A percentile compares a stretch with the other conserved stretches of the same genome.
Evolutionary conservation across 2,888 invertebrate species (phyloP).

Genomic region (Cantharis rufa): DNA sequence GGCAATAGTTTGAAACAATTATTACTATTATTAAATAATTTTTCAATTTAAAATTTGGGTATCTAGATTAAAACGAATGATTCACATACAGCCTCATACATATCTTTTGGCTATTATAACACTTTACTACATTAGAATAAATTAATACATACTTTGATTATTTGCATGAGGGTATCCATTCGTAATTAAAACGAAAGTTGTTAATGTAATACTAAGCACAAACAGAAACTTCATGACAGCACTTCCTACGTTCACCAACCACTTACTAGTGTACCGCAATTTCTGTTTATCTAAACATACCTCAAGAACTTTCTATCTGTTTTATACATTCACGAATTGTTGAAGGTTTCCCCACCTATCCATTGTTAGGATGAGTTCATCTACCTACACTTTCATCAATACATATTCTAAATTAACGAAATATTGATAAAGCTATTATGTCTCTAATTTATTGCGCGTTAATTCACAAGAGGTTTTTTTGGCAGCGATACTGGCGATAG

Average conservation of each 20-base stretch:
- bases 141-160: slow-evolving; percentile 47
- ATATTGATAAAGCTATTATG: neutral
- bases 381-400: slow-evolving; percentile 35
- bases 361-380: slow-evolving; percentile 44
- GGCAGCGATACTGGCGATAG: too few relatives aligned
- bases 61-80: too few relatives aligned
- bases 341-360: slow-evolving; percentile 42
- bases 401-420: neutral
- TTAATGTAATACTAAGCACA: slow-evolving; percentile 36
- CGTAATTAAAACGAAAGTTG: slow-evolving; percentile 27
- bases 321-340: slow-evolving; percentile 41
- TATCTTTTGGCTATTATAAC: too few relatives aligned
- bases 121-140: neutral
- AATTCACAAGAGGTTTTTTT: too few relatives aligned
- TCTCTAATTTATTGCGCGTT: neutral
- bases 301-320: slow-evolving; percentile 47
- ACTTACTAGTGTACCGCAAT: slow-evolving; percentile 36
- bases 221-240: slow-evolving; percentile 43
- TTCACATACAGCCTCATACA: too few relatives aligned
- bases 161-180: slow-evolving; percentile 40
- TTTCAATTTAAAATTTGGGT: too few relatives aligned
- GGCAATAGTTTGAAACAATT: neutral
- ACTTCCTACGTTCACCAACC: slow-evolving; percentile 45
- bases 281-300: slow-evolving; percentile 39
- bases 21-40: neutral